Evolutionary conservation across 2,888 invertebrate species (phyloP).

Genomic region (Megamerina dolium): DNA sequence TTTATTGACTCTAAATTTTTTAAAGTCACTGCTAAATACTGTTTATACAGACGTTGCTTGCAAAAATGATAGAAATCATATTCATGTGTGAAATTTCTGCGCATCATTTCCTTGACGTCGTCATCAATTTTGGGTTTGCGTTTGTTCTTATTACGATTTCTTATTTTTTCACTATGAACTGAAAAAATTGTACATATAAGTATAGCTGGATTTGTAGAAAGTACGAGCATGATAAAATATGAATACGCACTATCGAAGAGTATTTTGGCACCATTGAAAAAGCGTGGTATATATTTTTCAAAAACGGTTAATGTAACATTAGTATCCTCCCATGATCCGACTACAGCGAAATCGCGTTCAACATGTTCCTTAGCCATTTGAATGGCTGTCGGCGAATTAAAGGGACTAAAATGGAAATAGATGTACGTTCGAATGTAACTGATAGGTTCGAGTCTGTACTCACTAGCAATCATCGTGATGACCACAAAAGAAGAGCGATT

Average conservation of each 20-base stretch:
- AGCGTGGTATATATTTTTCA: constrained; percentile 76
- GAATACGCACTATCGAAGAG: constrained; percentile 67
- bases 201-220: neutral
- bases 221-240: neutral
- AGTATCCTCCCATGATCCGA: constrained; percentile 81
- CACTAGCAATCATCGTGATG: constrained; percentile 74
- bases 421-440: neutral
- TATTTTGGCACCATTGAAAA: constrained; percentile 69
- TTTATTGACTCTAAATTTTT: no score
- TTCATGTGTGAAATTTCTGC: constrained; percentile 78
- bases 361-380: constrained; percentile 79
- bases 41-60: constrained; percentile 73
- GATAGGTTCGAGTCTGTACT: constrained; percentile 36
- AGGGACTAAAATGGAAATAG: constrained; percentile 51
- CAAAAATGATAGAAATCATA: constrained; percentile 88
- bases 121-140: constrained; percentile 80
- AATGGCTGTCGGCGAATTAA: constrained; percentile 73
- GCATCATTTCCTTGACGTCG: constrained; percentile 75
- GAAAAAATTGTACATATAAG: constrained; percentile 9
- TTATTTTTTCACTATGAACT: constrained; percentile 34
- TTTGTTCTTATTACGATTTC: constrained; percentile 71
- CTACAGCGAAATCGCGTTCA: constrained; percentile 78
- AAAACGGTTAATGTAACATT: constrained; percentile 77
- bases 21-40: constrained; percentile 47
- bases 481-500: constrained; percentile 66